Evolutionary conservation across 2,888 invertebrate genomes (phyloP).

Genomic region (Thymelicus sylvestris): DNA sequence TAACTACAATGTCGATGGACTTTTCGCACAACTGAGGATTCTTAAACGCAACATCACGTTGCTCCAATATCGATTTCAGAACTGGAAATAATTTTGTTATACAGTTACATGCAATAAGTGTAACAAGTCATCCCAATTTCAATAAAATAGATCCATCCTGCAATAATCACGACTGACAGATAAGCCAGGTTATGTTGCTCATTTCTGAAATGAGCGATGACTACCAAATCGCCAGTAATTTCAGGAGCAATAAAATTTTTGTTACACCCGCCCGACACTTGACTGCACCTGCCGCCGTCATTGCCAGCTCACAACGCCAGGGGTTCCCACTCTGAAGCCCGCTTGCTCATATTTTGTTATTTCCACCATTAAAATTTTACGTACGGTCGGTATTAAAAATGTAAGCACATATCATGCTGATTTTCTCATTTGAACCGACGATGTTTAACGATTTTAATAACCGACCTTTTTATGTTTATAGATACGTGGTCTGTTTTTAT

Average conservation of each 20-base stretch:
- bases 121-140: background rate
- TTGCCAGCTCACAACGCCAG: slow-evolving; percentile 42
- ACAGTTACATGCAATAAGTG: background rate
- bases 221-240: slow-evolving; percentile 48
- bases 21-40: too few relatives aligned
- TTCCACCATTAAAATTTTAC: slow-evolving; percentile 45
- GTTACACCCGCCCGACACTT: slow-evolving; percentile 42
- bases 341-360: slow-evolving; percentile 49
- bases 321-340: slow-evolving; percentile 44
- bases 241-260: slow-evolving; percentile 47
- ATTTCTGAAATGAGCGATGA: slow-evolving; percentile 43
- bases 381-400: slow-evolving; percentile 35
- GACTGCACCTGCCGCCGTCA: slow-evolving; percentile 53
- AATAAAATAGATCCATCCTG: slow-evolving; percentile 18
- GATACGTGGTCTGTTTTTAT: background rate
- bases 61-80: too few relatives aligned
- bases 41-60: too few relatives aligned
- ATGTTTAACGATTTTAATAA: slow-evolving; percentile 9
- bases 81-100: background rate
- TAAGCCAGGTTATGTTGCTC: slow-evolving; percentile 32
- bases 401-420: slow-evolving; percentile 30
- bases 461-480: slow-evolving; percentile 18
- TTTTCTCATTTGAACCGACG: slow-evolving; percentile 22
- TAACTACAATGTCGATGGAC: too few relatives aligned
- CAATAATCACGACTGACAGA: slow-evolving; percentile 16